These are phyloP conservation scores for Bilobella aurantiaca DNA, from an alignment of 1,140 invertebrate species.

Conservation along the genomic window DNA sequence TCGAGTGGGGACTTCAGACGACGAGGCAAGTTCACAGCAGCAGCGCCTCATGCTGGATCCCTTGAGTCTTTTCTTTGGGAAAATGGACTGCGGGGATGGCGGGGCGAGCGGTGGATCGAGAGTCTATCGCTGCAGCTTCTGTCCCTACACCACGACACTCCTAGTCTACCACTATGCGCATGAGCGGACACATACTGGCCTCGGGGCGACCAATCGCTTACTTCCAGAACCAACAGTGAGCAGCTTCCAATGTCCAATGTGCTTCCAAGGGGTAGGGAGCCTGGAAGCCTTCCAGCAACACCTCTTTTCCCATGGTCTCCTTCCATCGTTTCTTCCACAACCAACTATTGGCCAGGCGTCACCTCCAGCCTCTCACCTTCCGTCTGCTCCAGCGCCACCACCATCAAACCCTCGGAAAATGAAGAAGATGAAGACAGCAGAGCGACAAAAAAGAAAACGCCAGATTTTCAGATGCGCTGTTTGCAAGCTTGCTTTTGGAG, in stretches of 20 bases:
- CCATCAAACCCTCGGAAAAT: background rate
- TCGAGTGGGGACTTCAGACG: background rate
- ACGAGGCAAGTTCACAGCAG: background rate
- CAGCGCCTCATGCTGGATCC: slow-evolving; percentile 21
- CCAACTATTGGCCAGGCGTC: slow-evolving; percentile 5
- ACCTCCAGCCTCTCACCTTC: background rate
- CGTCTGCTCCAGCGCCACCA: background rate
- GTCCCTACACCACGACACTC: slow-evolving; percentile 76
- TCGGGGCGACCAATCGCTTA: slow-evolving; percentile 15
- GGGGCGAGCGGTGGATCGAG: slow-evolving; percentile 41
- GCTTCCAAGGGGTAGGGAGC: slow-evolving; percentile 48
- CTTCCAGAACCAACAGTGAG: slow-evolving; percentile 32
- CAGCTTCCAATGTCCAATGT: slow-evolving; percentile 50
- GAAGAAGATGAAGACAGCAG: background rate
- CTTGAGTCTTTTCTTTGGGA: slow-evolving; percentile 29
- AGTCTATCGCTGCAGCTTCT: slow-evolving; percentile 76
- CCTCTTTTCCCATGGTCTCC: slow-evolving; percentile 49
- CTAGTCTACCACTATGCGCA: slow-evolving; percentile 81
- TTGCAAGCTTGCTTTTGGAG: slow-evolving; percentile 42
- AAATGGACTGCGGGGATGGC: slow-evolving; percentile 33
- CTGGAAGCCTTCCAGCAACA: slow-evolving; percentile 51
- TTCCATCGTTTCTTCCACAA: slow-evolving; percentile 31
- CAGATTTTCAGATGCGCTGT: slow-evolving; percentile 40
- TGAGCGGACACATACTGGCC: slow-evolving; percentile 63
- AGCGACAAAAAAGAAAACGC: background rate